phyloP scores from a whole-genome alignment of 1,140 invertebrate species.

The Apis cerana region DNA sequence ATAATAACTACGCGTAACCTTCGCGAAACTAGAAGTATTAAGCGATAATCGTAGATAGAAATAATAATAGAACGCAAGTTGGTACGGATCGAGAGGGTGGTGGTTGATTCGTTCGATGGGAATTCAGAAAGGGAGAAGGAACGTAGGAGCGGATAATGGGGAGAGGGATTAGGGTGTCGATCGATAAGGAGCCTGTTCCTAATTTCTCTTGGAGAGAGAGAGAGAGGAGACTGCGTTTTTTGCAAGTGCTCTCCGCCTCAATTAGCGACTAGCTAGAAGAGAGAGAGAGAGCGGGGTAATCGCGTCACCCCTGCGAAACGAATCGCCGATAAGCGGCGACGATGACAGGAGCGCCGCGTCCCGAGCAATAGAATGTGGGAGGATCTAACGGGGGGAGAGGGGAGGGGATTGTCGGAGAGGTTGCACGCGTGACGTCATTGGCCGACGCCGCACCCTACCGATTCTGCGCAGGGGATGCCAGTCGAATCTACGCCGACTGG shows the following conservation, averaged over 20 bases:
- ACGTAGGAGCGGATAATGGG: background rate
- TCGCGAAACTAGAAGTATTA: no score
- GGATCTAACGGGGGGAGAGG: constrained; percentile 47
- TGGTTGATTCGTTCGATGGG: no score
- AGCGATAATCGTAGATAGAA: no score
- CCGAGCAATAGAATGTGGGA: constrained; percentile 64
- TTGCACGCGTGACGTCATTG: constrained; percentile 61
- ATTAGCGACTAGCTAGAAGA: constrained; percentile 39
- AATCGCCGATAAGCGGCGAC: constrained; percentile 57
- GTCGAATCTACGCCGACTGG: background rate
- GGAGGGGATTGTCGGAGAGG: constrained; percentile 27
- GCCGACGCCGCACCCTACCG: constrained; percentile 29
- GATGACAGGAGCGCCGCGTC: constrained; percentile 28
- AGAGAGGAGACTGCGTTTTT: background rate
- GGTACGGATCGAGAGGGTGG: no score
- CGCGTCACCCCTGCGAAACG: constrained; percentile 48
- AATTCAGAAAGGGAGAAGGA: background rate
- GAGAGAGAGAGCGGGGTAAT: constrained; percentile 31
- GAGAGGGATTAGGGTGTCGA: background rate
- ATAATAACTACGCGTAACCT: no score
- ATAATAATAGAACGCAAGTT: no score
- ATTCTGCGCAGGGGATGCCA: constrained; percentile 53
- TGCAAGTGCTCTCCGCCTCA: constrained; percentile 43
- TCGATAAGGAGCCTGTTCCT: background rate
- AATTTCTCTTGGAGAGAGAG: constrained; percentile 1